Base-by-base conservation (phyloP, 2,113 vertebrate genomes). In the Calypte anna region DNA sequence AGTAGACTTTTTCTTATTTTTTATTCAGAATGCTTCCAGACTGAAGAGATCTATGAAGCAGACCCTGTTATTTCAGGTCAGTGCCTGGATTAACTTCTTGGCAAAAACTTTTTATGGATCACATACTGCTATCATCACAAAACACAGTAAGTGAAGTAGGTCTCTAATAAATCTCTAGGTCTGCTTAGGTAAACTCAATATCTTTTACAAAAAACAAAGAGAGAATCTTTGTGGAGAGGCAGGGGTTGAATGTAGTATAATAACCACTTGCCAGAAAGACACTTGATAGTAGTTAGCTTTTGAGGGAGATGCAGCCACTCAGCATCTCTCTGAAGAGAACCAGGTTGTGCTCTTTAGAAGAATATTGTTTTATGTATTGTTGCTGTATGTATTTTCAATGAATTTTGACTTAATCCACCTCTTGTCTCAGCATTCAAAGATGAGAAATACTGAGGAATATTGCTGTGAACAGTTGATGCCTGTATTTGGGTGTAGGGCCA, bases 11-110 rank as follows among this genome's bases (percentile, higher is more conserved):
- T 53, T 87, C 8, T 64, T 68, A 7, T 48, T 73, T 21, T 85
- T 85, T 25, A 69, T 70, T 21, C 38, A 38, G n/a, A 84, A 18
- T 54, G 18, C 28, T 88, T 68, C 54, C 25, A 61, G 28, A 31
- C 57, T 78, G 61, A 72, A 78, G 50, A 82, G 51, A 78, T 28
- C 25, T 36, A 14, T 38, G 51, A 89, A 66, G 33, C n/a, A 61
- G 46, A 64, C 62, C 18, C 17, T 74, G 25, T 92, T 93, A 67
- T 88, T 91, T 83, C 76, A 88, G 68, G 82, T 87, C 93, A 69
- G 12, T 83, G 76, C 43, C 73, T 86, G 53, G 33, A 90, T 86
- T 86, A 86, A 67, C 38, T 69, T 88, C 53, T 55, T 81, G 67
- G 75, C 54, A 80, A 85, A 91, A 91, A 62, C 17, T 85, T 93